Conservation (phyloP, 2,797 vertebrate genomes). For the Molossus molossus region DNA sequence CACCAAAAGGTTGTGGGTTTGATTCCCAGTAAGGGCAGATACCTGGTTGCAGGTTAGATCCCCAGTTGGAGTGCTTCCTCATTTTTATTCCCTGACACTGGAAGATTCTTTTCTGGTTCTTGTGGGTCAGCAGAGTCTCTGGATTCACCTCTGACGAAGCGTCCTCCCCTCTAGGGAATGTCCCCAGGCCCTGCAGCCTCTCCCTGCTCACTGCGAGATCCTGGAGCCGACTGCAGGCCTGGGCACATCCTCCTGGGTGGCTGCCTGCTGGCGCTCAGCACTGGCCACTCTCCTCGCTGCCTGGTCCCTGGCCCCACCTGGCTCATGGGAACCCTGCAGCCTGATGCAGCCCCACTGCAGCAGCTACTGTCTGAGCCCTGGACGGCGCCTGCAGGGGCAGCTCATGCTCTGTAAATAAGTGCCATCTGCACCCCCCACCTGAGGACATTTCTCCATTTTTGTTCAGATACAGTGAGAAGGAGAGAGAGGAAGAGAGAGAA, state of each 20-base stretch:
- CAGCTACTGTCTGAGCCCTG: background rate
- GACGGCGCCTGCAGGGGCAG: background rate
- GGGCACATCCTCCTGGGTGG: background rate
- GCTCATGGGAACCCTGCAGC: too few relatives aligned
- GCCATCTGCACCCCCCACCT: background rate
- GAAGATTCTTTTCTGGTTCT: background rate
- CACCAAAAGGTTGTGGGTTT: too few relatives aligned
- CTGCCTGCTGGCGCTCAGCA: background rate
- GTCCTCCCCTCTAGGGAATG: background rate
- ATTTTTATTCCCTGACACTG: background rate
- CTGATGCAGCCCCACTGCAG: rapidly evolving
- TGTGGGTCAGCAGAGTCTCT: background rate
- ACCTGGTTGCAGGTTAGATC: too few relatives aligned
- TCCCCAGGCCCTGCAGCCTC: background rate
- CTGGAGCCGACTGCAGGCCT: background rate
- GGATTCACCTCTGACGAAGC: background rate
- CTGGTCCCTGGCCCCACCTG: too few relatives aligned
- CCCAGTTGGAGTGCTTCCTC: background rate
- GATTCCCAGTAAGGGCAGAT: too few relatives aligned
- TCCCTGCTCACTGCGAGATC: background rate
- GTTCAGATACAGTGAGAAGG: too few relatives aligned
- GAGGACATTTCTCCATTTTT: too few relatives aligned
- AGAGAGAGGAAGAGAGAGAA: too few relatives aligned
- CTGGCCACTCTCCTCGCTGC: rapidly evolving
- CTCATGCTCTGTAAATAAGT: rapidly evolving